Evolutionary conservation across 1,140 invertebrate species (phyloP).

Genomic region (Thaumetopoea pityocampa): DNA sequence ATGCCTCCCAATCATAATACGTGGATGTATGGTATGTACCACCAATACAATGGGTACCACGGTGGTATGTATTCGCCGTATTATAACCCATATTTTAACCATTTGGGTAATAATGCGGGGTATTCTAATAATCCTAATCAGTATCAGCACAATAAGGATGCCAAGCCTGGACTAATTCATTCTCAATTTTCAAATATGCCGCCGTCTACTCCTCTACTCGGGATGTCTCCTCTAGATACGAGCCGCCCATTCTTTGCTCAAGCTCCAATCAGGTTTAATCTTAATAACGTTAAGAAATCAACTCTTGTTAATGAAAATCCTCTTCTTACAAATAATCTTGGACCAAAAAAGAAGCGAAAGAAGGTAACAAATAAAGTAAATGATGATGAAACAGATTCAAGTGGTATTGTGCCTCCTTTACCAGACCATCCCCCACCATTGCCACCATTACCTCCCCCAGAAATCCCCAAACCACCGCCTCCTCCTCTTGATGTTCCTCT

Average conservation of each 20-base stretch:
- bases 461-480: conserved; percentile 62
- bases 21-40: conserved; percentile 69
- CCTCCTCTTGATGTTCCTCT: conserved; percentile 62
- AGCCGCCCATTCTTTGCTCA: conserved; percentile 70
- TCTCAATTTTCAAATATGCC: conserved; percentile 63
- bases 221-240: conserved; percentile 56
- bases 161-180: conserved; percentile 42
- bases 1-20: conserved; percentile 56
- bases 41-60: conserved; percentile 65
- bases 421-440: conserved; percentile 76
- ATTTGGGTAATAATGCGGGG: conserved; percentile 50
- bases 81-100: conserved; percentile 65
- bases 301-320: conserved; percentile 68
- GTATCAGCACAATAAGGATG: conserved; percentile 48
- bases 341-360: conserved; percentile 85
- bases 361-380: conserved; percentile 79
- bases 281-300: conserved; percentile 73
- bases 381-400: conserved; percentile 63
- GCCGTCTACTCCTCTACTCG: conserved; percentile 60
- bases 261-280: conserved; percentile 77
- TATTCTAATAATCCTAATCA: conserved; percentile 44
- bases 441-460: conserved; percentile 73
- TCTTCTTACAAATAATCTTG: conserved; percentile 74
- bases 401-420: conserved; percentile 75
- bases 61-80: conserved; percentile 63